Base-by-base conservation (phyloP, 1,140 invertebrate genomes). In the Nebria ingens region DNA sequence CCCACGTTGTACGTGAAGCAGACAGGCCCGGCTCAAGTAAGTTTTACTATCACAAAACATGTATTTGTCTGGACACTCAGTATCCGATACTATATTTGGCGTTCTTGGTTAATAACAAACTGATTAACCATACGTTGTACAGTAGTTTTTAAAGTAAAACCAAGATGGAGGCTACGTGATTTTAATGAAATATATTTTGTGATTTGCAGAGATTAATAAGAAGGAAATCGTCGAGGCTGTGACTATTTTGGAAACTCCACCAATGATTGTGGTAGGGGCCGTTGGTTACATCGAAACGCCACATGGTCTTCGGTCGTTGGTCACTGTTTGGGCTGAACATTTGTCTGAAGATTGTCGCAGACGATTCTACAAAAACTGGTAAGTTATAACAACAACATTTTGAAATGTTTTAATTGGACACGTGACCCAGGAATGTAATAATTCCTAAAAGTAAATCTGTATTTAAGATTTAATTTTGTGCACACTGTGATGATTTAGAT, bases 361-460 rank as follows among this genome's bases (percentile, higher is more conserved):
- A 70, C 83, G 97, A 63, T 98, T 99, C 80, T 99, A 99, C 80
- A 99, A 98, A 81, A 99, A 99, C 77, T 99, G 97, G 97, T 99
- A 84, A 79, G 74, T 45, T 45, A 45, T 11, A 13, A 6, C 25
- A 29, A 6, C 15, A 45, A 45, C 40, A 34, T 34, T 34, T n/a
- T 45, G 3, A 17, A 45, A 45, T 45, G 17, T 17, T 17, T n/a
- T n/a, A n/a, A n/a, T n/a, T n/a, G n/a, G n/a, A n/a, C n/a, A n/a
- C 53, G 13, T 34, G 55, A 55, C 1, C 52, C 38, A 13, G 50
- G 22, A 54, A 23, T 38, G 53, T 22, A 21, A 55, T n/a, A 40
- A 55, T 11, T 56, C 23, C 54, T 60, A 61, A 58, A 61, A 66
- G 62, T 64, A n/a, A n/a, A n/a, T n/a, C n/a, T n/a, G n/a, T n/a